Evolutionary conservation across 2,888 invertebrate genomes (phyloP).

Genomic region (Adela reaumurella): DNA sequence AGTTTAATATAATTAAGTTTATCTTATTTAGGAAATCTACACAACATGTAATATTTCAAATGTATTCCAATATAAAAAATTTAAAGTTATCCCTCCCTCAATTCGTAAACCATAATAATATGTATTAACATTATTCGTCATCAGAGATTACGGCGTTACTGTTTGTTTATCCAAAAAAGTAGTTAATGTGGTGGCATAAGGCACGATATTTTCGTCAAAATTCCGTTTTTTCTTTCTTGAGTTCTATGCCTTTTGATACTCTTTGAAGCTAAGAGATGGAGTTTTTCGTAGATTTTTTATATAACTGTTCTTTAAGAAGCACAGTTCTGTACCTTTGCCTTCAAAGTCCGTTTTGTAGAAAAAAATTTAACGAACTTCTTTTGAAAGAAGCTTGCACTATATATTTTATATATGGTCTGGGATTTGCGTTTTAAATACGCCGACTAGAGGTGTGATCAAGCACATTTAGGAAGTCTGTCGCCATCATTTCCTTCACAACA

Average conservation of each 20-base stretch:
- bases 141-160: neutral
- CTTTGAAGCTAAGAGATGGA: conserved; percentile 2
- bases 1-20: too few relatives aligned
- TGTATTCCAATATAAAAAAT: too few relatives aligned
- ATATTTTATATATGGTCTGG: conserved; percentile 14
- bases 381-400: conserved; percentile 13
- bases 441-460: conserved; percentile 13
- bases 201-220: conserved; percentile 5
- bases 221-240: conserved; percentile 8
- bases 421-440: conserved; percentile 13
- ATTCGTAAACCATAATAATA: neutral
- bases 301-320: conserved; percentile 13
- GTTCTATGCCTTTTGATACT: conserved; percentile 10
- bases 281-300: conserved; percentile 12
- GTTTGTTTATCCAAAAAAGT: conserved; percentile 11
- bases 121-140: neutral
- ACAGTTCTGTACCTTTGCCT: conserved; percentile 8
- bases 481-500: conserved; percentile 3
- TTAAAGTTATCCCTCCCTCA: neutral
- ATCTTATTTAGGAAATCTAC: too few relatives aligned
- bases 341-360: conserved; percentile 13
- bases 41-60: too few relatives aligned
- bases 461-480: conserved; percentile 12
- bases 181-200: conserved; percentile 13
- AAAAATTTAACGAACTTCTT: conserved; percentile 9